A percentile compares a stretch with the other conserved stretches of the same genome.
These are phyloP conservation scores for Anorthoa munda DNA, from an alignment of 2,888 invertebrate species.

Conservation along the genomic window DNA sequence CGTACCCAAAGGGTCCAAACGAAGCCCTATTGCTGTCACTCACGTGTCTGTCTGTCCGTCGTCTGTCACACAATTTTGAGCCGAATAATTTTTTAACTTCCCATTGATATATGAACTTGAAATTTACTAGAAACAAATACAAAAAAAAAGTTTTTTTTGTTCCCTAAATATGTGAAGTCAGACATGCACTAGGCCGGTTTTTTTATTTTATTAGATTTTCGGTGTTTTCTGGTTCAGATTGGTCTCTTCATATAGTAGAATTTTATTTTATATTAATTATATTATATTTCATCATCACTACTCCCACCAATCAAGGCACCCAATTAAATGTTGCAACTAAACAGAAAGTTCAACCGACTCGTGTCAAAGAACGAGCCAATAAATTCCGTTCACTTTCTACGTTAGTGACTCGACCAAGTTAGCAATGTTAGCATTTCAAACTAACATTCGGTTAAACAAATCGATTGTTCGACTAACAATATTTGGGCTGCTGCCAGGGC, in stretches of 20 bases:
- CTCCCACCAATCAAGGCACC: slow-evolving; percentile 9
- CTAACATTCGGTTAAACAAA: slow-evolving; percentile 56
- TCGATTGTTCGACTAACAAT: slow-evolving; percentile 63
- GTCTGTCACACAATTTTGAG: no score
- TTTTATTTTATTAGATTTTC: no score
- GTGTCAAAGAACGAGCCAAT: slow-evolving; percentile 48
- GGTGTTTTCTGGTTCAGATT: neutral
- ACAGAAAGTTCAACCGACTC: slow-evolving; percentile 55
- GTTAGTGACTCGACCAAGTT: slow-evolving; percentile 55
- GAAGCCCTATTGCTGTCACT: no score
- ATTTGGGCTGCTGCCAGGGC: slow-evolving; percentile 63
- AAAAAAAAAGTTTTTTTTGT: no score
- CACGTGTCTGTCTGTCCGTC: no score
- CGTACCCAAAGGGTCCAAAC: no score
- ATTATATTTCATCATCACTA: neutral
- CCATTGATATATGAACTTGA: no score
- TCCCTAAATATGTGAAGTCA: no score
- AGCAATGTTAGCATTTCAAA: slow-evolving; percentile 40
- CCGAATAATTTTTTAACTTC: no score
- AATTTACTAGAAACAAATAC: no score
- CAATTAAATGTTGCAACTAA: slow-evolving; percentile 30
- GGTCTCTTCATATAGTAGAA: neutral
- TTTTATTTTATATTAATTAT: no score
- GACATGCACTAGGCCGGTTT: no score
- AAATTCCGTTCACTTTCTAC: slow-evolving; percentile 65